Evolutionary conservation across 2,888 invertebrate species (phyloP), one percentile per base, ranked within the genome.

Genomic region (Melipona beecheii): DNA sequence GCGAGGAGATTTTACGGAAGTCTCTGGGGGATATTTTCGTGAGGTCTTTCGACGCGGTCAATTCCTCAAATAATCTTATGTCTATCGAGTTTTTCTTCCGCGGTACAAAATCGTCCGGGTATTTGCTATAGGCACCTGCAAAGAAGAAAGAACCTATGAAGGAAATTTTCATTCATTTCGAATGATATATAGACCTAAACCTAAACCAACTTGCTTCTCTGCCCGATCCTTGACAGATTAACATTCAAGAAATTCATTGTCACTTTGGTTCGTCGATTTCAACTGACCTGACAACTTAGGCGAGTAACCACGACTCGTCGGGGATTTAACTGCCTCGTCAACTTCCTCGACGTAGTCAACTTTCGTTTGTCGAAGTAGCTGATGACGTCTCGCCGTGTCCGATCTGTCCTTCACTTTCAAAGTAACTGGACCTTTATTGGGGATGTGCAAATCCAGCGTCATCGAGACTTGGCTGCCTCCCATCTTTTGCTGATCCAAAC

Each of bases 321-420:
- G 84, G 11, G 81, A 80, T 62, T 89, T 91, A 64, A 84, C 86
- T 6, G 88, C 74, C 65, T 92, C 92, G 15, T 92, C 92, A n/a
- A 92, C 93, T 75, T 96, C 96, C 75, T 96, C 96, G 64, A 96
- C 96, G 88, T 97, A 97, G 86, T 97, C 96, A 56, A 98, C 96
- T 69, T 97, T 97, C 86, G 97, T 96, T 92, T 98, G 98, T 13
- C 98, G 95, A 15, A 97, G 95, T 65, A 98, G 95, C 70, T 97
- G 96, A 92, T 97, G 97, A 65, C 97, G 95, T 70, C 97, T 96
- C 65, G 97, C 96, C 2, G 96, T 96, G 89, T 96, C 96, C 11
- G 95, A 96, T 78, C 97, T 96, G 94, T 97, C 97, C 52, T 96
- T 95, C 86, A 96, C 95, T 89, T 96, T 95, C 90, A 96, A 93